Percentiles rank a stretch among this genome's conserved stretches.
phyloP scores from a whole-genome alignment of 2,888 invertebrate species.

The Noctua comes region DNA sequence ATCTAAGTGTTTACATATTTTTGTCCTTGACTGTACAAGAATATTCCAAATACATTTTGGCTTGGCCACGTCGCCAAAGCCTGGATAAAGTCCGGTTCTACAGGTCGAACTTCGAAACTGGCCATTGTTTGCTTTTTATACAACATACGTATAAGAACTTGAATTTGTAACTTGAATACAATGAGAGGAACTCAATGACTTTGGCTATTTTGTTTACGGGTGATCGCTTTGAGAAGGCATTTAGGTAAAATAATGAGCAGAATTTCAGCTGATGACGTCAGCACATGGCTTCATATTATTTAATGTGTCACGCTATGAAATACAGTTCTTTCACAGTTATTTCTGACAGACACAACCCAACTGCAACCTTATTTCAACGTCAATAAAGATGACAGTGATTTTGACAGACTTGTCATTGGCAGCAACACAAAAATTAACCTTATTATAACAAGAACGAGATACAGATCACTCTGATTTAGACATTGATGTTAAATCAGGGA shows the following conservation, averaged over 20 bases:
- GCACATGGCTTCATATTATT: background rate
- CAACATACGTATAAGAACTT: conserved; percentile 31
- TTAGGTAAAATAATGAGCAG: background rate
- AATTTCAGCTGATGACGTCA: background rate
- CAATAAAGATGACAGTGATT: background rate
- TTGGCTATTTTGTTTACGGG: conserved; percentile 26
- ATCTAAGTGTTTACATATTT: background rate
- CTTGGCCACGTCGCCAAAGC: conserved; percentile 35
- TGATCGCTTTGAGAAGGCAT: conserved; percentile 22
- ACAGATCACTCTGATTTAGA: background rate
- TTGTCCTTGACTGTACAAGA: conserved; percentile 35
- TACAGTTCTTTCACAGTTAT: background rate
- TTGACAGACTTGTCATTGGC: background rate
- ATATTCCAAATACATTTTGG: conserved; percentile 51
- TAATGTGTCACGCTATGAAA: background rate
- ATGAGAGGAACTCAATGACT: conserved; percentile 49
- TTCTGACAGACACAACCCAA: background rate
- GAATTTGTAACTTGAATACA: conserved; percentile 47
- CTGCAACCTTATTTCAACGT: background rate
- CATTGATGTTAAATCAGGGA: background rate
- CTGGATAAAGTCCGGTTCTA: conserved; percentile 63
- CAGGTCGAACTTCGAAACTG: conserved; percentile 41
- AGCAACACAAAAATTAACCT: background rate
- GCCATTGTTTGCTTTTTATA: conserved; percentile 67
- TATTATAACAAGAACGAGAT: too few relatives aligned